Evolutionary conservation across 2,113 vertebrate species (phyloP), one percentile per base, ranked within the genome.

Genomic region (Centropus bengalensis): DNA sequence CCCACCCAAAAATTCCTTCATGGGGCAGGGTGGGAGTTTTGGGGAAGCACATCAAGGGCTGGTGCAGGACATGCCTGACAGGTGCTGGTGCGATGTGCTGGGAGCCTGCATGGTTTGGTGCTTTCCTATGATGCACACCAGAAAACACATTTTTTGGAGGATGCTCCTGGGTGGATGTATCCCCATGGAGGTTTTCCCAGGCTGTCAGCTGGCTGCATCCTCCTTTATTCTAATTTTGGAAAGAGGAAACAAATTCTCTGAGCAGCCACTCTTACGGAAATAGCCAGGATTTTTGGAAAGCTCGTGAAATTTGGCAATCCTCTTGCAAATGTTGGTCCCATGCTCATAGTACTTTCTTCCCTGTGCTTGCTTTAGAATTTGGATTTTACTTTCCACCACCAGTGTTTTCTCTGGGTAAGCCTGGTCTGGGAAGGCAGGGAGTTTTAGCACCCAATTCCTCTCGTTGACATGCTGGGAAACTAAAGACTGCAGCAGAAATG

Each of bases 1-100:
- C 11, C 10, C 15, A 60, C 6, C 58, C 4, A 0, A 47, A 28
- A 71, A 5, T 28, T 36, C 24, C 9, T 40, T 44, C 5, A 2
- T 13, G 40, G 49, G 32, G 6, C 54, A n/a, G 58, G 18, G 4
- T 30, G 36, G 45, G n/a, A 73, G 40, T 40, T 55, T 36, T 36
- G 59, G 55, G 44, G 66, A 47, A 56, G 79, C 0, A 1, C 28
- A 30, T 8, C 0, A 2, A 40, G 44, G 74, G 22, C 15, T 60
- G 64, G 24, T 5, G 3, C 45, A 28, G 64, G 64, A 22, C 4
- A 10, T 69, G 44, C 10, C 26, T 9, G 56, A 44, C 17, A 5
- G 79, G 44, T 56, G 79, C n/a, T 1, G 3, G 28, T 27, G 49
- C n/a, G 32, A n/a, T 1, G 5, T 10, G 30, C 14, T 58, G 32